Evolutionary conservation across 2,113 vertebrate species (phyloP), one percentile per base, ranked within the genome.

Genomic region (Andinoacara biseriatus): DNA sequence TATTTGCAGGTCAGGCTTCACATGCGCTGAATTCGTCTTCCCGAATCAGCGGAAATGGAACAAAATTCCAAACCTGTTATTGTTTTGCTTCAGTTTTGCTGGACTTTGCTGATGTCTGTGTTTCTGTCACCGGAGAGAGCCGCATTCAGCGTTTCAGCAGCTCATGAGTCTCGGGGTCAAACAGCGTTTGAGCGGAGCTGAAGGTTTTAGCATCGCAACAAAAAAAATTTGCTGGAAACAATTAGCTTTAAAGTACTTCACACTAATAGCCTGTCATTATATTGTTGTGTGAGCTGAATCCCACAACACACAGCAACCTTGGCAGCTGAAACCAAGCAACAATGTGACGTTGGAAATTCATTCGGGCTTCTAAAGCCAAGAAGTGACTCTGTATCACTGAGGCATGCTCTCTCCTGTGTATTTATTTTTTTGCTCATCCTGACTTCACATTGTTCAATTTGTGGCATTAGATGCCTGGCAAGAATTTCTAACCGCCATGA

Each of bases 41-140:
- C 33, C 2, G 20, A 75, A 78, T 87, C 75, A 38, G 74, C 43
- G 8, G 74, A 76, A 65, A 26, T 43, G 74, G 61, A 18, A 3
- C 20, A 58, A 18, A 52, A 62, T 31, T 46, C 22, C n/a, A 69
- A 69, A 46, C 7, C 35, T 3, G 18, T 13, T 1, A 26, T 14
- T 38, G 57, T 35, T 74, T 75, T 60, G 26, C 22, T 57, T 77
- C 40, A 20, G 15, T 78, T 56, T 52, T 13, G 52, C 57, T 22
- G 56, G 22, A 20, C 65, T 82, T n/a, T 83, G 69, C 85, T 69
- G 81, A 84, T 80, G 78, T 78, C 31, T 31, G 62, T 59, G 10
- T 38, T 24, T 69, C n/a, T 74, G 77, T 72, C 84, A 79, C 13
- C 38, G 13, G 67, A 82, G 56, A 60, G 56, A 77, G 40, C 22